Percentiles rank a stretch among this genome's conserved stretches.
These are phyloP conservation scores for Echinarachnius parma DNA, from an alignment of 53 echinoderm and acorn worm genomes.

Conservation along the genomic window DNA sequence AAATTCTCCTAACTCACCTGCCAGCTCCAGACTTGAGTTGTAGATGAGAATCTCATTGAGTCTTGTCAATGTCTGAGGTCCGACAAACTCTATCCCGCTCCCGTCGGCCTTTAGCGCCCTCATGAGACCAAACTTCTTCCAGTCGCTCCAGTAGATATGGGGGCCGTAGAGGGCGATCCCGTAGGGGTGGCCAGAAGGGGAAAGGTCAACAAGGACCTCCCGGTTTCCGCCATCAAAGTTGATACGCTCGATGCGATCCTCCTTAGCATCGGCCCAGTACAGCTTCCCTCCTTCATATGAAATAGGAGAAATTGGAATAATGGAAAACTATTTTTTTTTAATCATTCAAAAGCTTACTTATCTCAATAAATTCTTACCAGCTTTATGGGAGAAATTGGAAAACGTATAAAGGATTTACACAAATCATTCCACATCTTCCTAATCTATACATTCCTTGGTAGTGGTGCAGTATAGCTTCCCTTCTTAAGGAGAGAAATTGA, in stretches of 20 bases:
- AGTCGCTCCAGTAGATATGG: conserved; percentile 85
- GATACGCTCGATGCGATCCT: conserved; percentile 61
- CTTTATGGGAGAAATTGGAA: no score
- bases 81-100: neutral
- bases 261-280: conserved; percentile 88
- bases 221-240: conserved; percentile 52
- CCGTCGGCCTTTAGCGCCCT: conserved; percentile 54
- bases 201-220: conserved; percentile 40
- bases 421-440: no score
- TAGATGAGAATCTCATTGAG: conserved; percentile 36
- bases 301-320: no score
- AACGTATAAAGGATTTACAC: no score
- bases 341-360: no score
- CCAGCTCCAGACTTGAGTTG: conserved; percentile 11
- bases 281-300: conserved; percentile 57
- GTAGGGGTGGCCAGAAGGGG: conserved; percentile 55
- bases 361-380: no score
- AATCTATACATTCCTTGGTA: no score
- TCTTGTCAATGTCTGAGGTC: conserved; percentile 32
- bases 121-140: conserved; percentile 63
- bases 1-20: no score
- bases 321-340: no score
- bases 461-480: no score
- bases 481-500: no score
- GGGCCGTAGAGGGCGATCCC: conserved; percentile 69